These are phyloP conservation scores for Tetanocera ferruginea DNA, from an alignment of 2,888 invertebrate genomes.

Conservation along the genomic window DNA sequence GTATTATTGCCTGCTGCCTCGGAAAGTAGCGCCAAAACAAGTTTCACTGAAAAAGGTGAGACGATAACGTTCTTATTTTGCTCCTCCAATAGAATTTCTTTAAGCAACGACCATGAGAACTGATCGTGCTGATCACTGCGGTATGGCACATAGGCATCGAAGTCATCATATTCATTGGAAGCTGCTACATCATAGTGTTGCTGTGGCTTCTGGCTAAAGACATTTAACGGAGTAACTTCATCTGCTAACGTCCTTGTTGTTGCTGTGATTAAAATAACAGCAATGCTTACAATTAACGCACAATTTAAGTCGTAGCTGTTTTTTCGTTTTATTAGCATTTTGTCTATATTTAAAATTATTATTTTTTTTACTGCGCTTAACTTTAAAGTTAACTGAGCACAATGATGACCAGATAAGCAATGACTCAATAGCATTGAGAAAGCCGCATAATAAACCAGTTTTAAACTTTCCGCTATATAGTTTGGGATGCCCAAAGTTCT, in stretches of 20 bases:
- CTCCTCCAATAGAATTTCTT: conserved; percentile 67
- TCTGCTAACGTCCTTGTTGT: conserved; percentile 22
- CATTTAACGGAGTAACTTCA: conserved; percentile 54
- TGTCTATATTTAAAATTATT: not conserved
- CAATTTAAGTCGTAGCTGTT: not conserved
- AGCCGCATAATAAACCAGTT: conserved; percentile 18
- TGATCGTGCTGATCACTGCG: conserved; percentile 71
- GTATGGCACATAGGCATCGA: conserved; percentile 64
- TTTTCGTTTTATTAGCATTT: not conserved
- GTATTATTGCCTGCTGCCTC: conserved; percentile 76
- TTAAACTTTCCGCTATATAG: conserved; percentile 7
- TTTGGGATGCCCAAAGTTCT: not conserved
- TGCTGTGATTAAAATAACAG: conserved; percentile 12
- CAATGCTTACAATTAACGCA: not conserved
- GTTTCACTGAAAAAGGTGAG: conserved; percentile 83
- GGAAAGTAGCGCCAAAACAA: conserved; percentile 79
- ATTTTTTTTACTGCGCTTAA: not conserved
- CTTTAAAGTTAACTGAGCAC: conserved; percentile 3
- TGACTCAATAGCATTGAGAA: conserved; percentile 20
- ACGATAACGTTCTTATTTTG: conserved; percentile 75
- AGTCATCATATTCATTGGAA: conserved; percentile 55
- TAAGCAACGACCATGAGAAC: conserved; percentile 79
- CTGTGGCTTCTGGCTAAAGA: conserved; percentile 55
- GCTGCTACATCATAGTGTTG: conserved; percentile 12
- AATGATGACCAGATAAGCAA: conserved; percentile 7